These are phyloP conservation scores for Cyanoderma ruficeps DNA, from an alignment of 2,113 vertebrate species.

Conservation along the genomic window DNA sequence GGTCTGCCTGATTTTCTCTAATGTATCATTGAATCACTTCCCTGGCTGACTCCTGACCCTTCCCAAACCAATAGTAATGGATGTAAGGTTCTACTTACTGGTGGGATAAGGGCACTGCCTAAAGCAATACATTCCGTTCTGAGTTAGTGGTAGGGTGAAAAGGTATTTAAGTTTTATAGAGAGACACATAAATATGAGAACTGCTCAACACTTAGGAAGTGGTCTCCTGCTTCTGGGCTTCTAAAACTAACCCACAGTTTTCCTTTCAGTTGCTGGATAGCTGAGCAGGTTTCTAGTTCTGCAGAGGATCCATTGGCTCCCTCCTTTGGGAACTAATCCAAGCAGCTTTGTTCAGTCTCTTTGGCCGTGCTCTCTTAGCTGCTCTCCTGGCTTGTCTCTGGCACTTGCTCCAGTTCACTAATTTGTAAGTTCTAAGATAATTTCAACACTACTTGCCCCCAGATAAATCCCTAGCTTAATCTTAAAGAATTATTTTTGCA, in stretches of 20 bases:
- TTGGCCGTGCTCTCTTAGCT: constrained; percentile 53
- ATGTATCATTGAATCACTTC: neutral
- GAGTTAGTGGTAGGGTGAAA: neutral
- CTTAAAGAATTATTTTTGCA: neutral
- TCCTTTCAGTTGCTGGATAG: constrained; percentile 41
- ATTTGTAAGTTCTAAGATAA: constrained; percentile 9
- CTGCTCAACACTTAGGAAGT: neutral
- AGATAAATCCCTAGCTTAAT: neutral
- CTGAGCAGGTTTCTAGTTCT: constrained; percentile 36
- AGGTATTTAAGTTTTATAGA: neutral
- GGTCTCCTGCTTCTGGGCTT: constrained; percentile 42
- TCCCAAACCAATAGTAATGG: neutral
- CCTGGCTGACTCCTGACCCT: neutral
- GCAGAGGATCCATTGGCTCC: neutral
- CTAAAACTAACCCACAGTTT: constrained; percentile 43
- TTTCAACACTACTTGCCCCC: neutral
- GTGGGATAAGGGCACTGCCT: neutral
- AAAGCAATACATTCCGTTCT: neutral
- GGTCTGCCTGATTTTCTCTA: constrained; percentile 75
- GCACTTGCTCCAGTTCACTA: constrained; percentile 52
- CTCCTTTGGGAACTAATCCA: constrained; percentile 41
- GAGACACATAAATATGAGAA: neutral
- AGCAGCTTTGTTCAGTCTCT: constrained; percentile 48
- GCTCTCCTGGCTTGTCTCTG: constrained; percentile 56
- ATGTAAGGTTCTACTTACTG: neutral